These are phyloP conservation scores for Magallana gigas DNA, from an alignment of 1,140 invertebrate genomes.

Conservation along the genomic window DNA sequence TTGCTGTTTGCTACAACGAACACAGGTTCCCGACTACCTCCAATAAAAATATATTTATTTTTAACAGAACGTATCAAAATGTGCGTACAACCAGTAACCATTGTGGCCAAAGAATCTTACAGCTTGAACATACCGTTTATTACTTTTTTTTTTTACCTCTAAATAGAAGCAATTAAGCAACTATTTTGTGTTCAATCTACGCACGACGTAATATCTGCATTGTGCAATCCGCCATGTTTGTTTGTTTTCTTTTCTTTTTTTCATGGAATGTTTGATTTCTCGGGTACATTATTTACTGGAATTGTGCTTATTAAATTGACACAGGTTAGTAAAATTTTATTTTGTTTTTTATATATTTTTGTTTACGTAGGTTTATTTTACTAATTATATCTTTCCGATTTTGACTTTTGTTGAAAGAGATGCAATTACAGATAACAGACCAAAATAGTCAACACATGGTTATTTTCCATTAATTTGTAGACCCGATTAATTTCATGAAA, in stretches of 20 bases:
- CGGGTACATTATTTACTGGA: not conserved
- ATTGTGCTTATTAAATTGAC: not conserved
- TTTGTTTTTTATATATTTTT: not conserved
- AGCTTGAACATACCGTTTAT: no score
- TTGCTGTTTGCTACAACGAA: not conserved
- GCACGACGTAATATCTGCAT: not conserved
- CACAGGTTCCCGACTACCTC: not conserved
- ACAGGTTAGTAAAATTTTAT: not conserved
- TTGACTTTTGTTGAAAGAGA: not conserved
- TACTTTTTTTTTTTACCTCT: no score
- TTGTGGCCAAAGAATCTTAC: no score
- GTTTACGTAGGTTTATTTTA: not conserved
- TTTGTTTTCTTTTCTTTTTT: not conserved
- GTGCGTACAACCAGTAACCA: no score
- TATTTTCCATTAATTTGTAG: constrained; percentile 3
- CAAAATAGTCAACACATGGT: not conserved
- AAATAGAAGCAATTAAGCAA: not conserved
- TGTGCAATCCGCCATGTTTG: constrained; percentile 19
- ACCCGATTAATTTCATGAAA: constrained; percentile 28
- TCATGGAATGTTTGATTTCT: not conserved
- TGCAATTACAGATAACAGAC: constrained; percentile 10
- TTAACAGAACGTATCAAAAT: no score
- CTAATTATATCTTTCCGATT: not conserved
- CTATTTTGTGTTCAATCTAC: constrained; percentile 5
- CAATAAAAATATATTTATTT: no score